phyloP scores from a whole-genome alignment of 1,140 invertebrate genomes.

The Drosophila sp. region DNA sequence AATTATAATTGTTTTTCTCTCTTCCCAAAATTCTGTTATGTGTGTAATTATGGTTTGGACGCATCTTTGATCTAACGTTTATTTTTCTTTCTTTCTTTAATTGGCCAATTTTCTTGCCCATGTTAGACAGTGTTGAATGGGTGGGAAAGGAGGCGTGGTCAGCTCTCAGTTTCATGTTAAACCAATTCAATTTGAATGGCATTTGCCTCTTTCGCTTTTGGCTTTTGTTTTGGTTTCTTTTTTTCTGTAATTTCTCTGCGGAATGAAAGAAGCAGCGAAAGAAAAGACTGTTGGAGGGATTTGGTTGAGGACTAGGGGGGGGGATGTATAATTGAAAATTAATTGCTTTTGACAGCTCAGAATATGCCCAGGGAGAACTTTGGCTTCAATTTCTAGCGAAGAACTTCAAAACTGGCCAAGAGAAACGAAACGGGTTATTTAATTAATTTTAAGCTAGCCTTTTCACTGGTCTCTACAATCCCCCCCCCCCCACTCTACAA shows the following conservation, averaged over 20 bases:
- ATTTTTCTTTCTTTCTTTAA: slow-evolving; percentile 58
- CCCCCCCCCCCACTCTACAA: not conserved
- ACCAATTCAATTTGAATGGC: slow-evolving; percentile 34
- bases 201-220: not conserved
- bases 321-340: slow-evolving; percentile 69
- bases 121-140: no score
- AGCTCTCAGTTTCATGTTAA: slow-evolving; percentile 11
- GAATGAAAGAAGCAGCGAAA: not conserved
- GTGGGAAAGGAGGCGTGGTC: no score
- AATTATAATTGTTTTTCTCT: no score
- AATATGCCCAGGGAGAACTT: slow-evolving; percentile 47
- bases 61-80: slow-evolving; percentile 6
- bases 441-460: slow-evolving; percentile 74
- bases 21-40: not conserved
- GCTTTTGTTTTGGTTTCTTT: slow-evolving; percentile 7
- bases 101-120: slow-evolving; percentile 64
- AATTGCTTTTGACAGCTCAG: slow-evolving; percentile 74
- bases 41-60: slow-evolving; percentile 4
- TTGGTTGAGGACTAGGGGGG: not conserved
- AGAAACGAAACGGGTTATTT: slow-evolving; percentile 65
- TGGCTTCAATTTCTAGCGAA: slow-evolving; percentile 2
- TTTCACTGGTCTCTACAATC: slow-evolving; percentile 1
- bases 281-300: not conserved
- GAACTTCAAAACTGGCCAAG: slow-evolving; percentile 2
- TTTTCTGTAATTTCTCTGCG: slow-evolving; percentile 52